Percentiles rank a stretch among this genome's conserved stretches.
phyloP scores from a whole-genome alignment of 2,888 invertebrate genomes.

The Steinernema hermaphroditum region DNA sequence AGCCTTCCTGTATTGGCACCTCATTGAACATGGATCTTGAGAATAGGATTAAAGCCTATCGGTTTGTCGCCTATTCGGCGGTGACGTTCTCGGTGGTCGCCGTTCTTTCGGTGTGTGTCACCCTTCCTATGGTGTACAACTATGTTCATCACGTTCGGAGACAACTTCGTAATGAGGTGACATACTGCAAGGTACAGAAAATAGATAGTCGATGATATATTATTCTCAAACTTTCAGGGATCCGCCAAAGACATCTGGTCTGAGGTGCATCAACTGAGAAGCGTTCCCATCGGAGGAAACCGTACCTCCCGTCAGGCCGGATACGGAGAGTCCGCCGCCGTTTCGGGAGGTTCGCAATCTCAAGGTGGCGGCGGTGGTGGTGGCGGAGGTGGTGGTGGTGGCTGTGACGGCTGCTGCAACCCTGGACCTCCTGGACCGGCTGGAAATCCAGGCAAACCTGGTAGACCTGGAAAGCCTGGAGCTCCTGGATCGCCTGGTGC shows the following conservation, averaged over 20 bases:
- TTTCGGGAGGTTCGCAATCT: not conserved
- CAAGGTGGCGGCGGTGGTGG: constrained; percentile 24
- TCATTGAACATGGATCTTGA: constrained; percentile 5
- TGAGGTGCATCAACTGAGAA: constrained; percentile 52
- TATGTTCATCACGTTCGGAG: constrained; percentile 48
- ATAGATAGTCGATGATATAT: not conserved
- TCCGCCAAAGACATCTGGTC: constrained; percentile 56
- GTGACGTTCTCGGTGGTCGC: constrained; percentile 20
- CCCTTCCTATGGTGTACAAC: constrained; percentile 48
- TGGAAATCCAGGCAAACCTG: constrained; percentile 5
- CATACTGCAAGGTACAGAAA: constrained; percentile 46
- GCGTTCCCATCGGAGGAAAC: constrained; percentile 41
- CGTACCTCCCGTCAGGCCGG: constrained; percentile 53
- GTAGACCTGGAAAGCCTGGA: constrained; percentile 18
- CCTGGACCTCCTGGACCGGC: constrained; percentile 14
- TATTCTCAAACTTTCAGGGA: constrained; percentile 33
- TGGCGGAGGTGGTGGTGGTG: constrained; percentile 20
- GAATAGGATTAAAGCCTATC: constrained; percentile 19
- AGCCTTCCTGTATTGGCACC: constrained; percentile 17
- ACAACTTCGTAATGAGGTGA: constrained; percentile 46
- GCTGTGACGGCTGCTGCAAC: constrained; percentile 1
- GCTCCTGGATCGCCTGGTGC: constrained; percentile 28
- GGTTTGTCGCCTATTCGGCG: constrained; percentile 24
- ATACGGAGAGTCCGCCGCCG: constrained; percentile 36
- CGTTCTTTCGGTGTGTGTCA: constrained; percentile 41